Evolutionary conservation across 2,797 vertebrate genomes (phyloP).

Genomic region (Hephaestus fuliginosus): DNA sequence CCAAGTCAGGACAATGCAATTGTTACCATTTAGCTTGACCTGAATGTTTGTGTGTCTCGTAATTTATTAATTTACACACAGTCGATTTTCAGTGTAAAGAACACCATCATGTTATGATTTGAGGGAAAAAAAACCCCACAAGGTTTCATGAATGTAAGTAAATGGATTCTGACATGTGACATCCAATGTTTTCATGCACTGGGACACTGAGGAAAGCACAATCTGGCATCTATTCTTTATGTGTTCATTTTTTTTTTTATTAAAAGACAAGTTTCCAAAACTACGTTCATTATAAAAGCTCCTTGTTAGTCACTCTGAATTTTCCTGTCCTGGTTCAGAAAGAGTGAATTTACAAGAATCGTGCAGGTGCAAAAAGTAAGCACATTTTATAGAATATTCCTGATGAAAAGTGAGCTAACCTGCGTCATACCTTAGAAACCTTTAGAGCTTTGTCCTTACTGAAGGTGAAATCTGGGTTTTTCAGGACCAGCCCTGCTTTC

Average conservation of each 20-base stretch:
- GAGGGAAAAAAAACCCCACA: not conserved
- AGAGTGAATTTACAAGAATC: not conserved
- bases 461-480: constrained; percentile 68
- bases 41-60: not conserved
- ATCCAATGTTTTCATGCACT: not conserved
- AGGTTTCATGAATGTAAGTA: not conserved
- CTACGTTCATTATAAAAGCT: not conserved
- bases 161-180: not conserved
- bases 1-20: not conserved
- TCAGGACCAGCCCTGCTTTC: constrained; percentile 63
- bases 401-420: not conserved
- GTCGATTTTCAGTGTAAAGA: no score
- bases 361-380: not conserved
- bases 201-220: no score
- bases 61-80: not conserved
- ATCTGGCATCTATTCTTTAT: not conserved
- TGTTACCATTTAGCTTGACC: not conserved
- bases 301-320: not conserved
- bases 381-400: no score
- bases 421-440: constrained; percentile 61
- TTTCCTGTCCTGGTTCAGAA: not conserved
- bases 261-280: not conserved
- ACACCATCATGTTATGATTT: not conserved
- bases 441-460: constrained; percentile 53
- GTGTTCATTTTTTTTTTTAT: not conserved